A percentile compares a stretch with the other conserved stretches of the same genome.
Conservation (phyloP, 2,888 invertebrate species). For the Lysandra coridon region DNA sequence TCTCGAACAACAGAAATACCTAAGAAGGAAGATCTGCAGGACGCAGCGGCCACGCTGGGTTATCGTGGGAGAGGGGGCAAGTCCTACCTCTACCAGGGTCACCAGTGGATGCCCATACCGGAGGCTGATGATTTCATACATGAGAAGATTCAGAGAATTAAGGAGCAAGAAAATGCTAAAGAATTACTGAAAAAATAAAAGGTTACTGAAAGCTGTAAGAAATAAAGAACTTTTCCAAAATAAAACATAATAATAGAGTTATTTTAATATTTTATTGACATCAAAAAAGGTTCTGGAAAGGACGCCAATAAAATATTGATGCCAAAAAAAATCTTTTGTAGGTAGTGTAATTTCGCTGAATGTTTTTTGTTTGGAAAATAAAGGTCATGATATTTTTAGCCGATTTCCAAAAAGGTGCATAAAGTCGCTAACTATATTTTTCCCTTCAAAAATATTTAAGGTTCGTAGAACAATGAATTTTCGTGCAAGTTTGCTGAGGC, state of each 20-base stretch:
- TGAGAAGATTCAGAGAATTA: not conserved
- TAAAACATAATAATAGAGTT: too few relatives aligned
- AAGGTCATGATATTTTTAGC: not conserved
- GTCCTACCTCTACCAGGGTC: constrained; percentile 62
- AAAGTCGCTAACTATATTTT: too few relatives aligned
- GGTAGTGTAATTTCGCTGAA: not conserved
- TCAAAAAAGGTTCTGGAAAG: too few relatives aligned
- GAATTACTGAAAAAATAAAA: too few relatives aligned
- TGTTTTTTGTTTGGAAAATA: not conserved
- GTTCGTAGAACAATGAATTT: constrained; percentile 36
- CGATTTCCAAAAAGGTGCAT: not conserved
- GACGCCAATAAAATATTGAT: too few relatives aligned
- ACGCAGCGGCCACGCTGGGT: constrained; percentile 52
- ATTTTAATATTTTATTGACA: too few relatives aligned
- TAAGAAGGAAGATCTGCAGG: constrained; percentile 48
- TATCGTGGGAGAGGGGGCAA: constrained; percentile 52
- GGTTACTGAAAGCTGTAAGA: too few relatives aligned
- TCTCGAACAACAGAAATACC: constrained; percentile 52
- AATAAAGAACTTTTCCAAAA: not conserved
- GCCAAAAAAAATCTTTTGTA: too few relatives aligned
- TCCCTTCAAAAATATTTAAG: not conserved
- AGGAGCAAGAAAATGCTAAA: too few relatives aligned
- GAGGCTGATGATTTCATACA: constrained; percentile 50
- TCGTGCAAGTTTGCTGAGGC: constrained; percentile 50
- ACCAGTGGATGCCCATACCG: constrained; percentile 60